Percentiles rank a stretch among this genome's conserved stretches.
phyloP scores from a whole-genome alignment of 2,888 invertebrate genomes.

The Hetaerina titia region DNA sequence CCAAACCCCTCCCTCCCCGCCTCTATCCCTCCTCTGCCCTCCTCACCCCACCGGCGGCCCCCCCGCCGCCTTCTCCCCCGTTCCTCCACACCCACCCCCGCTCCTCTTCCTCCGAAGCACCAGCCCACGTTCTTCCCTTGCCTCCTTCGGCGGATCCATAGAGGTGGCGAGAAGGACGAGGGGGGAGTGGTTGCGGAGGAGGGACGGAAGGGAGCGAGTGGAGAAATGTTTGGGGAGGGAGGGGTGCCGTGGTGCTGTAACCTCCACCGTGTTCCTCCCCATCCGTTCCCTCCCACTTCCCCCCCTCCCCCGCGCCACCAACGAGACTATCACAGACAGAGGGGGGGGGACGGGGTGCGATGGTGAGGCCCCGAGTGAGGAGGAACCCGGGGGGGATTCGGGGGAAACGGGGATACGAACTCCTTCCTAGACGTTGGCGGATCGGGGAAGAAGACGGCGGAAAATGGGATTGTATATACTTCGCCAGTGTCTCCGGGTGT shows the following conservation, averaged over 20 bases:
- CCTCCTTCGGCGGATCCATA: conserved; percentile 63
- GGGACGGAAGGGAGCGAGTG: not conserved
- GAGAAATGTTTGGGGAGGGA: not conserved
- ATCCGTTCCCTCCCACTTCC: no score
- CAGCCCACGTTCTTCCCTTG: not conserved
- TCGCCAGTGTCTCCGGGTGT: not conserved
- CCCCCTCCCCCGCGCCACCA: no score
- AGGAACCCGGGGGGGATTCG: no score
- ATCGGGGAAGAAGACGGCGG: not conserved
- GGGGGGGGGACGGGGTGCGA: not conserved
- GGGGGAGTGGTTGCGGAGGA: not conserved
- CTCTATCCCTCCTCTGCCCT: not conserved
- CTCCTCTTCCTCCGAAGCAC: not conserved
- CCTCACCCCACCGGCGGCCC: not conserved
- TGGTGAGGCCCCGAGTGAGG: no score
- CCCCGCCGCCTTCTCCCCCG: not conserved
- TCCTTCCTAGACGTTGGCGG: not conserved
- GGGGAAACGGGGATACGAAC: not conserved
- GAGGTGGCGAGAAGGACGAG: not conserved
- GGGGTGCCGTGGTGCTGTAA: not conserved
- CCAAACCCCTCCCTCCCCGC: not conserved
- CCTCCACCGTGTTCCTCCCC: not conserved
- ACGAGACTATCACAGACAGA: not conserved
- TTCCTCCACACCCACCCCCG: not conserved
- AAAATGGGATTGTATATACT: not conserved